These are phyloP conservation scores for Linyphia triangularis DNA, from an alignment of 2,888 invertebrate species.

Conservation along the genomic window DNA sequence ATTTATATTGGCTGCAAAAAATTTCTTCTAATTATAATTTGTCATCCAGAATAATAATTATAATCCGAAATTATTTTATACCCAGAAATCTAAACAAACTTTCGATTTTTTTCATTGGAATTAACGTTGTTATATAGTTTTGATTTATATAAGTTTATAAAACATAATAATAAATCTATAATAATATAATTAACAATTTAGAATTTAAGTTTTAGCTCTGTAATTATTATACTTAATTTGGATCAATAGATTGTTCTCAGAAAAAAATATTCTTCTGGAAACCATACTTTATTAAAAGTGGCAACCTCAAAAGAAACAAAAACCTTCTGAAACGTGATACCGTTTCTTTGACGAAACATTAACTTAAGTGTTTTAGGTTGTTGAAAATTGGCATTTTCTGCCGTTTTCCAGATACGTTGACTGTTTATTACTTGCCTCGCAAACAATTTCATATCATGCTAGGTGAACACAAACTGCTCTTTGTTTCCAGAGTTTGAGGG, in stretches of 20 bases:
- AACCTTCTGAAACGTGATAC: background rate
- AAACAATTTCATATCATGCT: constrained; percentile 43
- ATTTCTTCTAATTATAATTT: too few species aligned
- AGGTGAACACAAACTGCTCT: constrained; percentile 1
- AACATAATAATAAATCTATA: too few species aligned
- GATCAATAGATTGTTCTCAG: background rate
- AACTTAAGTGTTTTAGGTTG: constrained; percentile 36
- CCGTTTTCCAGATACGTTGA: constrained; percentile 6
- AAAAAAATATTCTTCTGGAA: background rate
- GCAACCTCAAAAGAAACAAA: background rate
- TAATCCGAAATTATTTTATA: too few species aligned
- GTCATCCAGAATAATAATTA: too few species aligned
- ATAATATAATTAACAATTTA: too few species aligned
- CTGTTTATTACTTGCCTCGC: constrained; percentile 14
- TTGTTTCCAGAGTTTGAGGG: constrained; percentile 19
- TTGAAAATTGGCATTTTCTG: constrained; percentile 40
- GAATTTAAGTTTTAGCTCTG: too few species aligned
- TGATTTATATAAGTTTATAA: too few species aligned
- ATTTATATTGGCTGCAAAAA: too few species aligned
- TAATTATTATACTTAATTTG: too few species aligned
- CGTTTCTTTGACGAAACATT: constrained; percentile 20
- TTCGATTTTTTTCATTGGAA: too few species aligned
- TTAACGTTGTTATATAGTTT: too few species aligned
- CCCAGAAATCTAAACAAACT: too few species aligned
- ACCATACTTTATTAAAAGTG: background rate